These are phyloP conservation scores for Drosophila lacicola DNA, from an alignment of 2,888 invertebrate species.

Conservation along the genomic window DNA sequence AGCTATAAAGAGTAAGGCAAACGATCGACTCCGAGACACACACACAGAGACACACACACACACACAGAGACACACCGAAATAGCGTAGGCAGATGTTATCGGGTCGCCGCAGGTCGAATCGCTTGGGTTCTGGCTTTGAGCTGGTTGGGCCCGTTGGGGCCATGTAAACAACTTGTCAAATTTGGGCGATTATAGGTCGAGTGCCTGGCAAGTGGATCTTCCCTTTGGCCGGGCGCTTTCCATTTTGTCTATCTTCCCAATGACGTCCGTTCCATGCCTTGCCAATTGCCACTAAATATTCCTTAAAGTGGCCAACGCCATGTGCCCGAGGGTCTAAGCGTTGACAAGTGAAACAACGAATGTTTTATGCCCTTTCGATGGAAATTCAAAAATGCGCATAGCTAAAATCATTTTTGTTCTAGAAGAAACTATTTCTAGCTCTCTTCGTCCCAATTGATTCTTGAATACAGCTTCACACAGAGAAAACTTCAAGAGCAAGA, in stretches of 20 bases:
- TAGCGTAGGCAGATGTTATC: slow-evolving; percentile 41
- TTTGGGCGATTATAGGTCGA: slow-evolving; percentile 31
- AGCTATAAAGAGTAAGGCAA: slow-evolving; percentile 49
- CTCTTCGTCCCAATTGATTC: not conserved
- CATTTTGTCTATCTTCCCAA: not conserved
- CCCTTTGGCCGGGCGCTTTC: not conserved
- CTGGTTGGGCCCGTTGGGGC: slow-evolving; percentile 14
- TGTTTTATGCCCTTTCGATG: not conserved
- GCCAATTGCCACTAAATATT: slow-evolving; percentile 9
- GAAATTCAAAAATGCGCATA: no score
- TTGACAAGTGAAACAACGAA: not conserved
- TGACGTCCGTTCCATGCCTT: slow-evolving; percentile 8
- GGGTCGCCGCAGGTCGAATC: slow-evolving; percentile 28
- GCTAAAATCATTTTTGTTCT: no score
- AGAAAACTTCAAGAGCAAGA: no score
- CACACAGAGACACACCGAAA: slow-evolving; percentile 21
- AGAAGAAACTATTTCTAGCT: not conserved
- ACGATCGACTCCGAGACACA: slow-evolving; percentile 40
- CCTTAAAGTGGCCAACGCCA: not conserved
- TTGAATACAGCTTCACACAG: no score
- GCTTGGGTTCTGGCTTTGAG: not conserved
- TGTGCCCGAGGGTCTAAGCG: not conserved
- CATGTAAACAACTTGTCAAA: slow-evolving; percentile 46
- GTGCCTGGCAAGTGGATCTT: slow-evolving; percentile 10
- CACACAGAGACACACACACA: not conserved